Conservation (phyloP, 1,140 invertebrate genomes). For the Dysdera silvatica region DNA sequence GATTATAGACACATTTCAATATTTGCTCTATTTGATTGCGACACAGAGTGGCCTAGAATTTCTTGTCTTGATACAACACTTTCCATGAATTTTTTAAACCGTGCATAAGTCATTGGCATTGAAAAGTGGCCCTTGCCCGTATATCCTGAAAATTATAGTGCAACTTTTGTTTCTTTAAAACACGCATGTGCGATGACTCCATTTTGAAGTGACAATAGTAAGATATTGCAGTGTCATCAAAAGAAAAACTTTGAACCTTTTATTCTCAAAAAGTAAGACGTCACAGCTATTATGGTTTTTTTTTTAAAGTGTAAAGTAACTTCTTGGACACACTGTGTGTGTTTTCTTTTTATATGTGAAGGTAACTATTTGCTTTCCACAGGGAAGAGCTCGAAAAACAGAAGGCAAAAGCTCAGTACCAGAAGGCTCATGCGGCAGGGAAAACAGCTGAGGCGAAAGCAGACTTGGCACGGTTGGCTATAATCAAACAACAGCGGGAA, state of each 20-base stretch:
- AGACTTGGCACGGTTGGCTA: constrained; percentile 71
- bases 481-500: constrained; percentile 83
- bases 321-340: not conserved
- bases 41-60: too few relatives aligned
- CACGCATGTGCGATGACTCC: too few relatives aligned
- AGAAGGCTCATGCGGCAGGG: constrained; percentile 83
- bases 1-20: too few relatives aligned
- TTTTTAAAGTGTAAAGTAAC: not conserved
- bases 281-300: not conserved
- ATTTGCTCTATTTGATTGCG: too few relatives aligned
- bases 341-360: not conserved
- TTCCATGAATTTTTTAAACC: too few relatives aligned
- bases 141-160: too few relatives aligned
- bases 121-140: too few relatives aligned
- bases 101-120: too few relatives aligned
- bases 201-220: not conserved
- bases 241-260: not conserved
- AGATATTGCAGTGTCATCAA: not conserved
- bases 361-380: constrained; percentile 1
- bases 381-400: constrained; percentile 91
- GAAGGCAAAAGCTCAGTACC: constrained; percentile 74
- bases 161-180: too few relatives aligned
- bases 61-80: too few relatives aligned
- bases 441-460: constrained; percentile 92
- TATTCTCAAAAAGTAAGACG: not conserved